Percentiles rank a stretch among this genome's conserved stretches.
These are phyloP conservation scores for Germaria angustata DNA, from an alignment of 2,888 invertebrate species.

Conservation along the genomic window DNA sequence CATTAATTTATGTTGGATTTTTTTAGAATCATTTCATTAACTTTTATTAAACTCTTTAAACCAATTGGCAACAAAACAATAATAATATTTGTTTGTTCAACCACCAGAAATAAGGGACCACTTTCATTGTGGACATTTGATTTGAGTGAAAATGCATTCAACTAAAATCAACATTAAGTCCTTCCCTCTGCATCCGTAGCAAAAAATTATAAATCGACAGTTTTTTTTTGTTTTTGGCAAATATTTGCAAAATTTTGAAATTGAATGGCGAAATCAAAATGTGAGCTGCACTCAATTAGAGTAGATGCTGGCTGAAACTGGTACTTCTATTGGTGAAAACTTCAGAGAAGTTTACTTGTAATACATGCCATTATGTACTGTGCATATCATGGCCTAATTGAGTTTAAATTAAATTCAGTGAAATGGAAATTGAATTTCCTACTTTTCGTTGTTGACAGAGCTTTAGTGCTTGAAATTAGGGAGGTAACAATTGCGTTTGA, in stretches of 20 bases:
- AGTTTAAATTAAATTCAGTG: slow-evolving; percentile 58
- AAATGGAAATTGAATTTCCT: slow-evolving; percentile 59
- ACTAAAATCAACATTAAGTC: not conserved
- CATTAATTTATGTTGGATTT: slow-evolving; percentile 6
- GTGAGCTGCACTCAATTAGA: not conserved
- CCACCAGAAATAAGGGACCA: not conserved
- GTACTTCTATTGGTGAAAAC: not conserved
- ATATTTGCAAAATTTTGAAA: slow-evolving; percentile 4
- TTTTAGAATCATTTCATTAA: not conserved
- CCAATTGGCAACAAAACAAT: slow-evolving; percentile 8
- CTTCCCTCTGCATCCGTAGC: not conserved
- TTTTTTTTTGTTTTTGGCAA: not conserved
- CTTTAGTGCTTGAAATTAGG: not conserved
- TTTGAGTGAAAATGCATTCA: slow-evolving; percentile 9
- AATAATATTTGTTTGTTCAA: slow-evolving; percentile 12
- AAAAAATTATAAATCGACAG: slow-evolving; percentile 13
- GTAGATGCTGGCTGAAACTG: not conserved
- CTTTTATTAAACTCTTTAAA: slow-evolving; percentile 12
- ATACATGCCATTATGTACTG: not conserved
- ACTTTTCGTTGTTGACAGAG: slow-evolving; percentile 2
- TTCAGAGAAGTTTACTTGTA: not conserved
- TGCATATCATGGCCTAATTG: slow-evolving; percentile 31
- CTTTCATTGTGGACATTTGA: slow-evolving; percentile 20
- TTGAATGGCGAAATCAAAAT: slow-evolving; percentile 24
- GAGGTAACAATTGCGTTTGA: not conserved